Evolutionary conservation across 2,888 invertebrate species (phyloP).

Genomic region (Zygothrica quintamaculata): DNA sequence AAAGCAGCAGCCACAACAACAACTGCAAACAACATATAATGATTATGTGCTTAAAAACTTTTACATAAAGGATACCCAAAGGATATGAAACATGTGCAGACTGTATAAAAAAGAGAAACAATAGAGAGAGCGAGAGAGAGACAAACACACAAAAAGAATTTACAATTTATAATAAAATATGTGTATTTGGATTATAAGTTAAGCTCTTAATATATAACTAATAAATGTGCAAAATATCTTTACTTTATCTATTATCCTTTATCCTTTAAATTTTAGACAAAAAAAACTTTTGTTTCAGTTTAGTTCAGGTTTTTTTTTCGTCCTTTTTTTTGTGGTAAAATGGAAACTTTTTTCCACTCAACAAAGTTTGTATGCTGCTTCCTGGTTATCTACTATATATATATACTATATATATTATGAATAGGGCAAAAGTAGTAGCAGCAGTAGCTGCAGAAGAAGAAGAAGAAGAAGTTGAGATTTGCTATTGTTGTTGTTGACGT

Average conservation of each 20-base stretch:
- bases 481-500: slow-evolving; percentile 14
- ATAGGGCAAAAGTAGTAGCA: too few relatives aligned
- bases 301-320: slow-evolving; percentile 3
- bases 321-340: slow-evolving; percentile 5
- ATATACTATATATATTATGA: slow-evolving; percentile 19
- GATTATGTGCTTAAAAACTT: slow-evolving; percentile 22
- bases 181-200: too few relatives aligned
- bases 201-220: too few relatives aligned
- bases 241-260: too few relatives aligned
- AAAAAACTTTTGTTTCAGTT: background rate
- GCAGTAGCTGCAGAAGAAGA: too few relatives aligned
- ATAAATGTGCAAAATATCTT: too few relatives aligned
- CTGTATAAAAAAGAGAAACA: too few relatives aligned
- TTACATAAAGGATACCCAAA: background rate
- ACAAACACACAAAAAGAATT: too few relatives aligned
- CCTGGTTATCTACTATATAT: slow-evolving; percentile 30
- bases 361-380: slow-evolving; percentile 45
- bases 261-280: too few relatives aligned
- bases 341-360: slow-evolving; percentile 34
- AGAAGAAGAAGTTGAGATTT: background rate
- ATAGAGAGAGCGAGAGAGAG: too few relatives aligned
- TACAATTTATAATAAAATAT: too few relatives aligned
- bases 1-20: slow-evolving; percentile 19
- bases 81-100: too few relatives aligned
- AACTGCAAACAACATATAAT: slow-evolving; percentile 35